phyloP scores from a whole-genome alignment of 2,797 vertebrate genomes.

The Oreochromis grahami region DNA sequence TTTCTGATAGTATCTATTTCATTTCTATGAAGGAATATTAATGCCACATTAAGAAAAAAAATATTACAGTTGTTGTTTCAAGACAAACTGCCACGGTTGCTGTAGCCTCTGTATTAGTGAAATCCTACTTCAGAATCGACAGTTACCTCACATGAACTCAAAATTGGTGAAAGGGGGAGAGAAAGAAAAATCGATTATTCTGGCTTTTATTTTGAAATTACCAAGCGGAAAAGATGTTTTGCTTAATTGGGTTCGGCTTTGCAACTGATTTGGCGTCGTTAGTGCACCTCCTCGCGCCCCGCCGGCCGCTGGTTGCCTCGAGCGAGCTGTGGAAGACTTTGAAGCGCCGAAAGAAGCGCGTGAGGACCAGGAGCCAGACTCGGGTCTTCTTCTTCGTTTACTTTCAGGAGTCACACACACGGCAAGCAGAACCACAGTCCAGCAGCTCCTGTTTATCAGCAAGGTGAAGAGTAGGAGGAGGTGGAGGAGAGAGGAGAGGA shows the following conservation, averaged over 20 bases:
- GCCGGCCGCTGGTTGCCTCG: conserved; percentile 37
- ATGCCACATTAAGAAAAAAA: not conserved
- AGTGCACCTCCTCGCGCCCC: conserved; percentile 48
- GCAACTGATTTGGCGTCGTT: not conserved
- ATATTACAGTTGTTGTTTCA: not conserved
- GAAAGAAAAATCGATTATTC: accelerated
- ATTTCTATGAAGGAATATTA: not conserved
- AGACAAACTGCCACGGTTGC: not conserved
- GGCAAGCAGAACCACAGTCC: conserved; percentile 1
- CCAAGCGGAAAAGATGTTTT: conserved; percentile 5
- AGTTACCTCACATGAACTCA: not conserved
- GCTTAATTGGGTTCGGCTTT: not conserved
- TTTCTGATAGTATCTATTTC: not conserved
- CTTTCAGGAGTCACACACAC: not conserved
- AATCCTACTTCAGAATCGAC: not conserved
- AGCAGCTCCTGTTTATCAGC: conserved; percentile 5
- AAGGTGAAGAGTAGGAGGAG: conserved; percentile 50
- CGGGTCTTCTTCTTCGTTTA: not conserved
- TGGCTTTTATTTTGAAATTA: conserved; percentile 44
- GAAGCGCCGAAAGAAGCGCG: conserved; percentile 5
- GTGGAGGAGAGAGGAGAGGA: conserved; percentile 12
- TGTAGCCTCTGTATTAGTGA: not conserved
- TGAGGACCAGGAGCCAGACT: conserved; percentile 1
- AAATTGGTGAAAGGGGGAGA: accelerated
- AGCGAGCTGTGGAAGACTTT: conserved; percentile 23